phyloP scores from a whole-genome alignment of 2,888 invertebrate genomes.

The Limnephilus auricula region DNA sequence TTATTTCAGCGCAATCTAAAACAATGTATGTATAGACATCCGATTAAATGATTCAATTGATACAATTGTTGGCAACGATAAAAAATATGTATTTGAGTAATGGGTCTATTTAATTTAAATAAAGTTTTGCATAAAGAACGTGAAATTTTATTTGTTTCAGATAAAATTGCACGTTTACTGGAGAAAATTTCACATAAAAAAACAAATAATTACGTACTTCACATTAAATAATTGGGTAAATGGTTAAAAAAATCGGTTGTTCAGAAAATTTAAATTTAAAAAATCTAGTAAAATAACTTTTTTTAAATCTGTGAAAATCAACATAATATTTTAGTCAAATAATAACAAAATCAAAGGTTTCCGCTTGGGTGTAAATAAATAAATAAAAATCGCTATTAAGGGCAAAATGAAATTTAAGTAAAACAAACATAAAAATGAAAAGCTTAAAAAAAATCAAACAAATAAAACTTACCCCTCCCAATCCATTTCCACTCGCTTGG shows the following conservation, averaged over 20 bases:
- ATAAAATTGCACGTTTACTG: not conserved
- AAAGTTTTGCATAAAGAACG: not conserved
- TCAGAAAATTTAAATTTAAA: too few relatives aligned
- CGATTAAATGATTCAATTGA: not conserved
- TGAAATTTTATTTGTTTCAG: not conserved
- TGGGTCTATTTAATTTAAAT: not conserved
- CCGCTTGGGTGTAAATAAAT: too few relatives aligned
- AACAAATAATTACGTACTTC: too few relatives aligned
- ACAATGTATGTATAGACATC: not conserved
- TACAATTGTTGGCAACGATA: not conserved
- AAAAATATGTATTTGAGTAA: not conserved
- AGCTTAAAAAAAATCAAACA: not conserved
- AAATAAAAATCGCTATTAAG: too few relatives aligned
- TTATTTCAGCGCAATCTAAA: not conserved
- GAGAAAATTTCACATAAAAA: not conserved
- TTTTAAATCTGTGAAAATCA: too few relatives aligned
- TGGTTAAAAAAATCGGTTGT: too few relatives aligned
- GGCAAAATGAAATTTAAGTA: not conserved
- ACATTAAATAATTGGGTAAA: too few relatives aligned
- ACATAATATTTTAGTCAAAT: too few relatives aligned
- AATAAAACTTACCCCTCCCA: not conserved
- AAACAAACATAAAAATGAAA: not conserved
- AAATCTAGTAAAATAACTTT: too few relatives aligned
- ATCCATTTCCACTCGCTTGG: not conserved
- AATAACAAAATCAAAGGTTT: too few relatives aligned